Evolutionary conservation across 2,113 vertebrate species (phyloP), one percentile per base, ranked within the genome.

Genomic region (Mesembrinibis cayennensis): DNA sequence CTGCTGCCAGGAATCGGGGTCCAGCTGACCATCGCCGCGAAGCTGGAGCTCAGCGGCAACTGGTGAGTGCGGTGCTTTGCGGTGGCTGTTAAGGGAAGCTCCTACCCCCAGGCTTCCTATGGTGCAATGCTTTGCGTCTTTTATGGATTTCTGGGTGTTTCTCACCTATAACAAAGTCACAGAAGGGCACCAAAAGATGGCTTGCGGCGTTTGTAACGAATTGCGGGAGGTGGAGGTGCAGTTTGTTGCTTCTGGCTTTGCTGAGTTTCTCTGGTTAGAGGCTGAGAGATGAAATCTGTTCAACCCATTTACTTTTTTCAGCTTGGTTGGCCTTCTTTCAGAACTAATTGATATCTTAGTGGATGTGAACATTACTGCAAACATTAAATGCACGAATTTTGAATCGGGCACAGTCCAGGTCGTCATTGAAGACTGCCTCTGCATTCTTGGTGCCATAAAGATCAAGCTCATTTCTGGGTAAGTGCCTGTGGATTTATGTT

Each of bases 381-480:
- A 90, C 27, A 65, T 97, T 25, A 96, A 96, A 62, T 83, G 88
- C 77, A 90, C 76, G 0, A 95, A 95, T 69, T 97, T 93, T 40
- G 91, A 95, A 12, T 91, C 69, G 11, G 91, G 97, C 61, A 71
- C 74, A 0, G 93, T 95, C n/a, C 94, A 97, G 82, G 78, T 97
- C 2, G 6, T 93, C 21, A 65, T 56, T 55, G 94, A 95, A 71
- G 97, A 96, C 53, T 97, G 97, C 36, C 89, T 94, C 79, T 95
- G 90, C 82, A 5, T 95, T 21, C 50, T 96, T 5, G 95, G 91
- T 26, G 49, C 67, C 32, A 2, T 95, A 59, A 94, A 89, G 67
- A 34, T 96, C 82, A 50, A 86, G 16, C 36, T 97, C 27, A 93
- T 95, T 9, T 89, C 92, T 61, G 87, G 94, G 96, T 97, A 65